Conservation (phyloP, 1,140 invertebrate species). For the Eupristina koningsbergeri region DNA sequence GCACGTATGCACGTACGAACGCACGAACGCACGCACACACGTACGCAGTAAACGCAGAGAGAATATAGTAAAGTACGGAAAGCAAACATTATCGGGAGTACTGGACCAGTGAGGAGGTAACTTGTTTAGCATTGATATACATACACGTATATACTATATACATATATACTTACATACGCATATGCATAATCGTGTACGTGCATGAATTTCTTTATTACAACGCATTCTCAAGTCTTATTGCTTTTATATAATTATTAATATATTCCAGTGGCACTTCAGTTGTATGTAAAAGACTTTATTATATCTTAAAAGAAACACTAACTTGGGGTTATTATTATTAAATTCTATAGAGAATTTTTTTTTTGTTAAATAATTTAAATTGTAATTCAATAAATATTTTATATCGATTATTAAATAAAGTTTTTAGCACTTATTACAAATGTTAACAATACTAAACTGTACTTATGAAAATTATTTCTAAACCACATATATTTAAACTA, state of each 20-base stretch:
- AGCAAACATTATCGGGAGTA: neutral
- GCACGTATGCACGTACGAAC: neutral
- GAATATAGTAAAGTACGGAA: constrained; percentile 22
- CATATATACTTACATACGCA: no score
- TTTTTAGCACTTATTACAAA: neutral
- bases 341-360: neutral
- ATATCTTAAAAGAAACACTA: neutral
- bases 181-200: no score
- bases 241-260: constrained; percentile 27
- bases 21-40: neutral
- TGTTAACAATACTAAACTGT: no score
- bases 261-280: neutral
- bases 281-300: neutral
- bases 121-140: constrained; percentile 19
- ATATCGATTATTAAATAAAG: constrained; percentile 17
- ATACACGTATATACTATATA: no score
- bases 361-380: neutral
- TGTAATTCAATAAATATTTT: neutral
- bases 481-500: no score
- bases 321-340: neutral
- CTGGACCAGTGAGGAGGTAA: neutral
- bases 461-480: no score
- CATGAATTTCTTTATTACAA: constrained; percentile 32
- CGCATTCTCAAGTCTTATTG: constrained; percentile 25
- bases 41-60: neutral